Percentiles rank a stretch among this genome's conserved stretches.
Evolutionary conservation across 2,888 invertebrate species (phyloP).

Genomic region (Spisula solida): DNA sequence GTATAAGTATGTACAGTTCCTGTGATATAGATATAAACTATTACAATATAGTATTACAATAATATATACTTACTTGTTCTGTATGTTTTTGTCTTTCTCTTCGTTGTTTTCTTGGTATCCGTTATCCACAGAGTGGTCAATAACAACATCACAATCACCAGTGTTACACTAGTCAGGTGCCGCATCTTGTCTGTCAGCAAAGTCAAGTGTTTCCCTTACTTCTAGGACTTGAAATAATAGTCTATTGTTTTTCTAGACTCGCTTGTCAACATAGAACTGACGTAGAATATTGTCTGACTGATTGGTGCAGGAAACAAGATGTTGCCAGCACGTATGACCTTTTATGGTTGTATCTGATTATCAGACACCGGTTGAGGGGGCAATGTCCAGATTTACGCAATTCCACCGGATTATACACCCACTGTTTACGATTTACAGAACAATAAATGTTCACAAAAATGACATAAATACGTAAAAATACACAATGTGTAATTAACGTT

Average conservation of each 20-base stretch:
- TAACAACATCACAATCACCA: background rate
- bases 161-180: background rate
- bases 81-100: background rate
- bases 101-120: background rate
- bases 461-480: background rate
- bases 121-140: background rate
- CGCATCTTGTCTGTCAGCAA: background rate
- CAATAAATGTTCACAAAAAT: background rate
- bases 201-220: background rate
- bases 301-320: background rate
- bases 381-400: background rate
- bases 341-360: background rate
- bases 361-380: background rate
- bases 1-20: no score
- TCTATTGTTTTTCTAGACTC: background rate
- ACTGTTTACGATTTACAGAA: background rate
- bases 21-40: no score
- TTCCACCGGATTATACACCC: background rate
- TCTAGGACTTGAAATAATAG: background rate
- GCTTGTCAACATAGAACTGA: background rate
- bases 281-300: background rate
- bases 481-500: background rate
- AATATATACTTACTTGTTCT: background rate
- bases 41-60: background rate
- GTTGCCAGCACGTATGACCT: background rate